These are phyloP conservation scores for Holacanthella duospinosa DNA, from an alignment of 2,888 invertebrate species.

Conservation along the genomic window DNA sequence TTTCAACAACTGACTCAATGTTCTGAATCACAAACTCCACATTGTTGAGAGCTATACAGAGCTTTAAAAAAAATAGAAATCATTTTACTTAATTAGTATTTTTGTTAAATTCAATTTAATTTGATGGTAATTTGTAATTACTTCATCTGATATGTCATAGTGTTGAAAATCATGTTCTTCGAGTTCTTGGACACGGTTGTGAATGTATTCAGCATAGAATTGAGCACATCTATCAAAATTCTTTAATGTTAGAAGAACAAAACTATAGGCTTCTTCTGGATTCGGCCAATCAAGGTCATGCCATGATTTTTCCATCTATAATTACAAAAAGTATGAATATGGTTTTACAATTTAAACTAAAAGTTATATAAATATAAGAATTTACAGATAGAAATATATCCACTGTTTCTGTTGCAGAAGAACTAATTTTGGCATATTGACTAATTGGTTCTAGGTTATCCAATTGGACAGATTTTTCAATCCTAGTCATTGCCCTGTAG, in stretches of 20 bases:
- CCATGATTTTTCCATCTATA: not conserved
- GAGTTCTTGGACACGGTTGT: not conserved
- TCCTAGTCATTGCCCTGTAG: constrained; percentile 73
- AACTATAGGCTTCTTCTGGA: not conserved
- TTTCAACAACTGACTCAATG: not conserved
- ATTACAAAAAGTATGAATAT: too few species aligned
- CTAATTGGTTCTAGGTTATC: constrained; percentile 71
- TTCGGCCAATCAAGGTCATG: not conserved
- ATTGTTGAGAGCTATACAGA: not conserved
- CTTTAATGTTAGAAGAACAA: not conserved
- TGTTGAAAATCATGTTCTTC: not conserved
- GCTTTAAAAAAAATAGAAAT: too few species aligned
- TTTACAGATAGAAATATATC: constrained; percentile 65
- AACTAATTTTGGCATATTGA: constrained; percentile 79
- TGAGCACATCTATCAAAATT: not conserved
- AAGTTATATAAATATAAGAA: too few species aligned
- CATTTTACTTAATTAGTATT: not conserved
- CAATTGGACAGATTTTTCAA: constrained; percentile 79
- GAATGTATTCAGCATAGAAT: not conserved
- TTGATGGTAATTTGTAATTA: not conserved
- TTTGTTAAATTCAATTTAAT: not conserved
- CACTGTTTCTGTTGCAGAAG: constrained; percentile 85
- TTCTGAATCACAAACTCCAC: not conserved
- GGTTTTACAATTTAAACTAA: too few species aligned
- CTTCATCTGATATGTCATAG: not conserved